These are phyloP conservation scores for Lordiphosa andalusiaca DNA, from an alignment of 2,888 invertebrate species.

Conservation along the genomic window DNA sequence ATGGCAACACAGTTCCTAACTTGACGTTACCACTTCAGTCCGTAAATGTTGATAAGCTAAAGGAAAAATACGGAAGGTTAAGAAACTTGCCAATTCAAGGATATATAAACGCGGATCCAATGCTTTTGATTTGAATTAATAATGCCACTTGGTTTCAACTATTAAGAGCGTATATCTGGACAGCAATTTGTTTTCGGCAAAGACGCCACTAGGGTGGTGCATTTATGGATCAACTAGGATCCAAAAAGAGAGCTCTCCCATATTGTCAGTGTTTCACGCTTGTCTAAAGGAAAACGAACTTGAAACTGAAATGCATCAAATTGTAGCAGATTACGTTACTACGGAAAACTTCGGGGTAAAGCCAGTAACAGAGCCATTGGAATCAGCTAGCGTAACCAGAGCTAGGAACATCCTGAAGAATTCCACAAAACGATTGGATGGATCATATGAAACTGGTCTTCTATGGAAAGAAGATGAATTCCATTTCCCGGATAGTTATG, in stretches of 20 bases:
- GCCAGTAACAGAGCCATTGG: too few species aligned
- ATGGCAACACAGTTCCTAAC: background rate
- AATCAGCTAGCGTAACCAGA: too few species aligned
- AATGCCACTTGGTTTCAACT: slow-evolving; percentile 3
- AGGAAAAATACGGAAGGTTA: background rate
- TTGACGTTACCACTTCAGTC: background rate
- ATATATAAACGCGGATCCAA: too few species aligned
- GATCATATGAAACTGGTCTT: slow-evolving; percentile 1
- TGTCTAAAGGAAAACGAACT: background rate
- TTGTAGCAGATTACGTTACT: slow-evolving; percentile 1
- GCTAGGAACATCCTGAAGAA: too few species aligned
- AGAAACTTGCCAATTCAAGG: background rate
- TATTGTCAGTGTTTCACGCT: background rate
- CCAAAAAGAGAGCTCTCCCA: background rate
- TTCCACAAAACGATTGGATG: background rate
- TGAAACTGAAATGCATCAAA: background rate
- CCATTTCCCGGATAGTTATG: background rate
- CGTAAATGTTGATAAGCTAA: background rate
- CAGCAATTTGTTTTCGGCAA: background rate
- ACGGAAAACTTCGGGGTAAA: background rate
- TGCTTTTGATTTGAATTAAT: slow-evolving; percentile 1
- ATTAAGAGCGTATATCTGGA: background rate
- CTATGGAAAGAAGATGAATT: background rate
- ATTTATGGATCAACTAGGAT: background rate
- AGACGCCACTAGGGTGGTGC: background rate